Base-by-base conservation (phyloP, 1,140 invertebrate species). In the Dendroctonus ponderosae region DNA sequence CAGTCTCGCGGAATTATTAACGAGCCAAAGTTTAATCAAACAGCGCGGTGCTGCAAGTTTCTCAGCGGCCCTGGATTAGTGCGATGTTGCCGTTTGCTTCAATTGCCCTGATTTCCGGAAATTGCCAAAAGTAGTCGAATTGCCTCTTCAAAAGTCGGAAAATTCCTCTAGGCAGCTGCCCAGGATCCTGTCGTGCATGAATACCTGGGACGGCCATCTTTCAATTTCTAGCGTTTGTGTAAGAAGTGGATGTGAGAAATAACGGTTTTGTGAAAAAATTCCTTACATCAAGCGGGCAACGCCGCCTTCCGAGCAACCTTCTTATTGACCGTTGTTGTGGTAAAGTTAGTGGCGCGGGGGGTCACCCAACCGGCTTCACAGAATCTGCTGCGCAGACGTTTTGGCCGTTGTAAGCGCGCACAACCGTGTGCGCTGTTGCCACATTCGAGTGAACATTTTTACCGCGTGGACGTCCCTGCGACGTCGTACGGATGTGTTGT, bases 341-440 rank as follows among this genome's bases (percentile, higher is more conserved):
- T 62, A 42, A 53, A 62, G 71, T 66, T 41, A 26, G 67, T 56
- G 61, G 62, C 53, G 52, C 54, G 69, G 68, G 61, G 62, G 66
- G 65, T 58, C 63, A 53, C 62, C 52, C 14, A 58, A 61, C 58
- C 66, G 68, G 66, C 62, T 72, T 76, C 76, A 72, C 77, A 76
- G 62, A 65, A 65, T 65, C 62, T 72, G 75, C 70, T 77, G 73
- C 74, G 77, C 75, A 74, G 70, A 74, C 78, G 76, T 73, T 72
- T 46, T 14, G 42, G 26, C 26, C 26, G 26, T 26, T 26, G 3
- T 26, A 2, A 26, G 26, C 53, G 65, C 62, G 50, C 43, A 14
- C 54, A 64, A 62, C 71, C 73, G 76, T 76, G 71, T 58, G 41
- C 78, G 69, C 66, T 71, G 78, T 79, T 79, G 78, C 78, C 78